Conservation (phyloP, 2,888 invertebrate genomes). For the Venusia cambrica region DNA sequence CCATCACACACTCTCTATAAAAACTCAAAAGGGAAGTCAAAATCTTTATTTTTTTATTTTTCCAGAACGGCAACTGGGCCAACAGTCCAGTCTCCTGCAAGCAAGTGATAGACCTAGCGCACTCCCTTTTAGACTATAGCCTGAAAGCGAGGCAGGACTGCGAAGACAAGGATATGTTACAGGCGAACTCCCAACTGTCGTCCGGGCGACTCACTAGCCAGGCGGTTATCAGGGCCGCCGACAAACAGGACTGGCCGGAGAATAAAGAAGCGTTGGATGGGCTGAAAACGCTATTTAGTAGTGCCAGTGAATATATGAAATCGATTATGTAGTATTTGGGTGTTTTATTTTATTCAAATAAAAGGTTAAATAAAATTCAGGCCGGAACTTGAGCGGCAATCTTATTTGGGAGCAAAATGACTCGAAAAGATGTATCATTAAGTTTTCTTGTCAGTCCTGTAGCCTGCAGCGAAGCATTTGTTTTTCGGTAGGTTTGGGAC, state of each 20-base stretch:
- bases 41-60: neutral
- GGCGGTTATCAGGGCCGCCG: slow-evolving; percentile 74
- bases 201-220: slow-evolving; percentile 81
- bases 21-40: no score
- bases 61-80: slow-evolving; percentile 75
- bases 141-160: slow-evolving; percentile 74
- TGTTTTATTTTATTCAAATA: slow-evolving; percentile 30
- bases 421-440: no score
- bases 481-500: no score
- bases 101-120: slow-evolving; percentile 83
- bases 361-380: slow-evolving; percentile 2
- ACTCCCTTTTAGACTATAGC: slow-evolving; percentile 80
- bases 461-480: no score
- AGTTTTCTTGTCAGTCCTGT: no score
- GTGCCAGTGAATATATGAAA: slow-evolving; percentile 70
- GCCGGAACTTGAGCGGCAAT: no score
- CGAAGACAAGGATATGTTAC: slow-evolving; percentile 68
- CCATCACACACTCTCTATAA: no score
- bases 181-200: slow-evolving; percentile 79
- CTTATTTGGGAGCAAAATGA: no score
- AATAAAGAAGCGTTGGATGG: slow-evolving; percentile 49
- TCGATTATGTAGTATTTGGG: slow-evolving; percentile 51
- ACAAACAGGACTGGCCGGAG: slow-evolving; percentile 70
- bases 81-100: slow-evolving; percentile 80
- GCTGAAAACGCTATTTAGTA: slow-evolving; percentile 49